Percentiles rank a stretch among this genome's conserved stretches.
These are phyloP conservation scores for Pimpla rufipes DNA, from an alignment of 2,888 invertebrate species.

Conservation along the genomic window DNA sequence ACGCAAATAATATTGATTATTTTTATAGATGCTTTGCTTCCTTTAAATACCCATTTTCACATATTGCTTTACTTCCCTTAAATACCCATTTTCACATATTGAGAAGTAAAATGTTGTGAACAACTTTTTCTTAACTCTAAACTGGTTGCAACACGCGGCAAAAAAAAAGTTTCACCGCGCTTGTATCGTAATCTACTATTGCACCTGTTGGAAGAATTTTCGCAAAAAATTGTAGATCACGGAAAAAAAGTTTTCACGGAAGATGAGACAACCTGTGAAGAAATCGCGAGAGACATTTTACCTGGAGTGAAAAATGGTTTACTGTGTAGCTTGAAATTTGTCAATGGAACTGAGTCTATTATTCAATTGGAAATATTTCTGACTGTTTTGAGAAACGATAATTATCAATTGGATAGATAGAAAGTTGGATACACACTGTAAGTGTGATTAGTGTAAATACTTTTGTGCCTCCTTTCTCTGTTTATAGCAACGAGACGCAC, in stretches of 20 bases:
- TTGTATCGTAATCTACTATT: too few relatives aligned
- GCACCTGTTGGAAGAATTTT: slow-evolving; percentile 34
- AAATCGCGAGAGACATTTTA: slow-evolving; percentile 1
- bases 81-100: too few relatives aligned
- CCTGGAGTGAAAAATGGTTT: slow-evolving; percentile 2
- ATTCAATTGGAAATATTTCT: background rate
- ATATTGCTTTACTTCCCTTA: too few relatives aligned
- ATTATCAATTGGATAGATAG: too few relatives aligned
- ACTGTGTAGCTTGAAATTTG: background rate
- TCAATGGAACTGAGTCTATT: background rate
- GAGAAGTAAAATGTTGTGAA: too few relatives aligned
- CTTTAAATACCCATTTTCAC: too few relatives aligned
- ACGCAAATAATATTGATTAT: background rate
- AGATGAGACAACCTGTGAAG: slow-evolving; percentile 9
- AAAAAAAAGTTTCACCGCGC: too few relatives aligned
- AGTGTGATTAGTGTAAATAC: background rate
- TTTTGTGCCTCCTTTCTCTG: background rate
- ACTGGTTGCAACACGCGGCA: too few relatives aligned
- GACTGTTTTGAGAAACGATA: background rate
- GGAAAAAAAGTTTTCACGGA: background rate
- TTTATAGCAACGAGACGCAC: background rate
- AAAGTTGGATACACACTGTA: background rate
- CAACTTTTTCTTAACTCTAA: too few relatives aligned
- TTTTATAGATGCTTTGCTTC: too few relatives aligned
- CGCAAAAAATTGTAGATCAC: background rate